Conservation (phyloP, 2,113 vertebrate genomes). For the Australoheros scitulus region DNA sequence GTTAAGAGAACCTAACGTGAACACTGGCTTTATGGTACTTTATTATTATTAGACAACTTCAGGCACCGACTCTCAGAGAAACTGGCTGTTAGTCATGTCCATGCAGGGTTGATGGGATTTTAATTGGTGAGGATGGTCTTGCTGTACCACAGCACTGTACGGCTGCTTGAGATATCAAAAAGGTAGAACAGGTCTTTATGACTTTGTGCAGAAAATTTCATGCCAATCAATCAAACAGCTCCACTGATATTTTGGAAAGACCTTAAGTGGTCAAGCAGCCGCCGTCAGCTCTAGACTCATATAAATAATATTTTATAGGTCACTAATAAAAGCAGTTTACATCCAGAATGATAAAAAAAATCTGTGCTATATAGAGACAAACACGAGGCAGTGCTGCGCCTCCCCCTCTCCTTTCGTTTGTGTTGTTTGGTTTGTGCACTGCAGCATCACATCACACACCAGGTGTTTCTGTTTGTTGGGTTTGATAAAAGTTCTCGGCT, state of each 20-base stretch:
- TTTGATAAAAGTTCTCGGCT: constrained; percentile 58
- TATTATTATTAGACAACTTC: neutral
- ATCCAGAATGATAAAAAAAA: neutral
- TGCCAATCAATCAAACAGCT: neutral
- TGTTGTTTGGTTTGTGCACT: constrained; percentile 55
- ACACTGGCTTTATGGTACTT: neutral
- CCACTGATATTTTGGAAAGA: neutral
- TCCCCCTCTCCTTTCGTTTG: neutral
- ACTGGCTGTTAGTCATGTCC: neutral
- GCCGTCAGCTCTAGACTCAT: neutral
- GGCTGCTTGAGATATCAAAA: neutral
- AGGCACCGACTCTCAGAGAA: neutral
- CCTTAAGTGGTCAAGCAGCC: neutral
- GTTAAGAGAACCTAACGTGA: neutral
- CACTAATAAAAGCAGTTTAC: neutral
- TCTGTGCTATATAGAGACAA: neutral
- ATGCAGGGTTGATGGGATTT: neutral
- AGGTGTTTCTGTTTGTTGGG: constrained; percentile 64
- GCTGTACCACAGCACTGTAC: neutral
- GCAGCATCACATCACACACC: constrained; percentile 51
- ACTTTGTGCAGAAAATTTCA: neutral
- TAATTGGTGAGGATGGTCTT: neutral
- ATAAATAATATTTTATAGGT: constrained; percentile 4
- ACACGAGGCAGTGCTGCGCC: neutral
- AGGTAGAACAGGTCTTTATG: neutral